Percentiles rank a stretch among this genome's conserved stretches.
These are phyloP conservation scores for Drosophila mayaguana DNA, from an alignment of 2,888 invertebrate genomes.

Conservation along the genomic window DNA sequence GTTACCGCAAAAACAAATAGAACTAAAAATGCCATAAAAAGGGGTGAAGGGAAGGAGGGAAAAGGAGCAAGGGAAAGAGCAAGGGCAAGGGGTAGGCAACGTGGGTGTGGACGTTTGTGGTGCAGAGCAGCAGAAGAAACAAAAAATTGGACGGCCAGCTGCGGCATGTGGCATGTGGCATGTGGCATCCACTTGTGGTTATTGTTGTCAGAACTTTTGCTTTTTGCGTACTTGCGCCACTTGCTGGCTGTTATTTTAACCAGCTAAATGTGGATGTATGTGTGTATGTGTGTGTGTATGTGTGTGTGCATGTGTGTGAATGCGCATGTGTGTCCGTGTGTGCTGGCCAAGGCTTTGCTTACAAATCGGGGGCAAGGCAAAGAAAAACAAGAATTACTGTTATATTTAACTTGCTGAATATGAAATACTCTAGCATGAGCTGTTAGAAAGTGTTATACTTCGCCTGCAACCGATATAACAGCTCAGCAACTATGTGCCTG, in stretches of 20 bases:
- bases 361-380: slow-evolving; percentile 62
- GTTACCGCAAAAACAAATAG: slow-evolving; percentile 69
- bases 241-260: slow-evolving; percentile 52
- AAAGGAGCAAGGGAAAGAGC: background rate
- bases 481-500: too few species aligned
- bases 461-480: background rate
- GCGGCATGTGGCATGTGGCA: slow-evolving; percentile 37
- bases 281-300: background rate
- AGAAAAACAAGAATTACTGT: slow-evolving; percentile 29
- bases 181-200: slow-evolving; percentile 79
- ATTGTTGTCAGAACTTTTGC: slow-evolving; percentile 72
- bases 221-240: slow-evolving; percentile 37
- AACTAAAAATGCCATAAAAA: slow-evolving; percentile 52
- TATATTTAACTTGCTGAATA: slow-evolving; percentile 5
- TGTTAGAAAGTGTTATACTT: slow-evolving; percentile 9
- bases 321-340: background rate
- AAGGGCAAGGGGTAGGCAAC: background rate
- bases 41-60: background rate
- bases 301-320: background rate
- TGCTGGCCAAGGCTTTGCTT: slow-evolving; percentile 19
- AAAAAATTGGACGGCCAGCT: slow-evolving; percentile 61
- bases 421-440: slow-evolving; percentile 2
- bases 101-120: slow-evolving; percentile 3
- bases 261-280: slow-evolving; percentile 18
- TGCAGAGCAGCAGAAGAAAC: slow-evolving; percentile 9